Evolutionary conservation across 2,113 vertebrate species (phyloP).

Genomic region (Erpornis zantholeuca): DNA sequence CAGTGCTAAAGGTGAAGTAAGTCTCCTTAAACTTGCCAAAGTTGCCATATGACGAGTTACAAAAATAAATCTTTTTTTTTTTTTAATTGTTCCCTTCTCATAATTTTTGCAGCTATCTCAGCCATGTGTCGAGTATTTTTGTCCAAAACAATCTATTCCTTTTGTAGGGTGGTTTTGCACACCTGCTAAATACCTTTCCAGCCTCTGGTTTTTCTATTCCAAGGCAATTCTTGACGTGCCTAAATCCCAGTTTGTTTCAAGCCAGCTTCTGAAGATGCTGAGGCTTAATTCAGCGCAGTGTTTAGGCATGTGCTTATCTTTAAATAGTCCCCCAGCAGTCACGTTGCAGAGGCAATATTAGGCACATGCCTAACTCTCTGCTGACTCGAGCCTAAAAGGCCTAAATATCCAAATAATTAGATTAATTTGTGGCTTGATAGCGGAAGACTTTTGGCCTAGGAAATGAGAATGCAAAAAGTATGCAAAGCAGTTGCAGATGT

Average conservation of each 20-base stretch:
- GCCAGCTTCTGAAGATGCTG: background rate
- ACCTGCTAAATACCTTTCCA: conserved; percentile 6
- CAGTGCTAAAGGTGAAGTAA: background rate
- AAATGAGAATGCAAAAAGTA: conserved; percentile 8
- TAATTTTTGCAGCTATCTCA: conserved; percentile 38
- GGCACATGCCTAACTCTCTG: conserved; percentile 12
- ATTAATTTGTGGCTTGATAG: conserved; percentile 41
- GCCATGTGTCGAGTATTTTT: background rate
- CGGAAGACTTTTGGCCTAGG: conserved; percentile 29
- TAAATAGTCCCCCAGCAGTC: conserved; percentile 8
- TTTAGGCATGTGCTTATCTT: conserved; percentile 9
- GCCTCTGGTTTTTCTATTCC: background rate
- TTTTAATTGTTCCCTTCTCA: background rate
- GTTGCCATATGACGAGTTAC: background rate
- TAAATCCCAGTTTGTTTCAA: background rate
- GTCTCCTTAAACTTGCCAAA: background rate
- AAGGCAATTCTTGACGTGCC: background rate
- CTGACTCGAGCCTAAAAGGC: background rate
- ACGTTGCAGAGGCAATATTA: background rate
- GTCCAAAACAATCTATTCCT: conserved; percentile 16
- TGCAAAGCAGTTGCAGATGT: conserved; percentile 38
- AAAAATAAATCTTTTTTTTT: background rate
- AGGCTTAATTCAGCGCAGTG: background rate
- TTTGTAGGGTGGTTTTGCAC: background rate
- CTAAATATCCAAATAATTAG: conserved; percentile 39